Percentiles rank a stretch among this genome's conserved stretches.
phyloP scores from a whole-genome alignment of 2,797 vertebrate species.

The Mionectes olivaceus region DNA sequence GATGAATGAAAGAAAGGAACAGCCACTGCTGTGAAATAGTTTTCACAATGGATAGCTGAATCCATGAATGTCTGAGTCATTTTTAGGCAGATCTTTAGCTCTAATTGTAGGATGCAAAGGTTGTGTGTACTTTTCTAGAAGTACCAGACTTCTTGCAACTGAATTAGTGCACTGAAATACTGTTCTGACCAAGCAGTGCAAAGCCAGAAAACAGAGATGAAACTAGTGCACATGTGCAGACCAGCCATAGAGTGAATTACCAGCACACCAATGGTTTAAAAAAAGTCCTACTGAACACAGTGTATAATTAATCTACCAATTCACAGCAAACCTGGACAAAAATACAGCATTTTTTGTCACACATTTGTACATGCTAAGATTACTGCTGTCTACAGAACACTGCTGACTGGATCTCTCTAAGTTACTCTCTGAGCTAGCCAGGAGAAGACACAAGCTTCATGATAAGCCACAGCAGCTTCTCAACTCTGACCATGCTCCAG shows the following conservation, averaged over 20 bases:
- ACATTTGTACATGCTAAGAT: neutral
- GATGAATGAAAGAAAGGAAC: neutral
- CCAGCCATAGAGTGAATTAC: neutral
- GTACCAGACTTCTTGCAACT: neutral
- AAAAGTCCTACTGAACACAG: neutral
- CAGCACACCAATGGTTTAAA: neutral
- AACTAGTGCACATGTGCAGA: neutral
- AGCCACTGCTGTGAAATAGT: neutral
- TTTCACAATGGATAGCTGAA: neutral
- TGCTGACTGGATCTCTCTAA: neutral
- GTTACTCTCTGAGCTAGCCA: neutral
- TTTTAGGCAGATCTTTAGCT: neutral
- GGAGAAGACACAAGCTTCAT: neutral
- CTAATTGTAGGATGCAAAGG: neutral
- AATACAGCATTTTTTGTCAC: neutral
- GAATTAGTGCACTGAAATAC: neutral
- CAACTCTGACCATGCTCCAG: neutral
- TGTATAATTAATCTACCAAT: neutral
- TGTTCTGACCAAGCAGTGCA: neutral
- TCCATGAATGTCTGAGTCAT: neutral
- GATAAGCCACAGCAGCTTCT: neutral
- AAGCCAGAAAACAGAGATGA: neutral
- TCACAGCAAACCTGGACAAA: neutral
- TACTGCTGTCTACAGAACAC: neutral
- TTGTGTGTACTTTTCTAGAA: neutral